Evolutionary conservation across 2,797 vertebrate genomes (phyloP).

Genomic region (Vultur gryphus): DNA sequence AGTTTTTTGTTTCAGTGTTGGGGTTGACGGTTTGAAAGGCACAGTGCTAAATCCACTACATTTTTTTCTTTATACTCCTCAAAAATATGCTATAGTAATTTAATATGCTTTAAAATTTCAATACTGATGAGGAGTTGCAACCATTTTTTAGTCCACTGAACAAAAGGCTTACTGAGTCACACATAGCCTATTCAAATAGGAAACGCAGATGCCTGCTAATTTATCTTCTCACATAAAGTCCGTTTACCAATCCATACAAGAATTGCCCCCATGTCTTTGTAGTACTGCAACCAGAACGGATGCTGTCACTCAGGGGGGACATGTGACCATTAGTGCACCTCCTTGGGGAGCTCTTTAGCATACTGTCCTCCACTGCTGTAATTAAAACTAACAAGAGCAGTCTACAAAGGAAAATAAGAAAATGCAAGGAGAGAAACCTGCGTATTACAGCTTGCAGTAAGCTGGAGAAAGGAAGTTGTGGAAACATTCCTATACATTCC

Average conservation of each 20-base stretch:
- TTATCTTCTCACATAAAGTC: slow-evolving; percentile 63
- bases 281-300: slow-evolving; percentile 54
- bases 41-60: not conserved
- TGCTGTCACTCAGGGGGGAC: slow-evolving; percentile 59
- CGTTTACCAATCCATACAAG: slow-evolving; percentile 55
- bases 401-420: slow-evolving; percentile 57
- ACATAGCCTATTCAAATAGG: slow-evolving; percentile 59
- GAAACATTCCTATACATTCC: not conserved
- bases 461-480: not conserved
- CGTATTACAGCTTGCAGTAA: not conserved
- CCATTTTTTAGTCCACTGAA: slow-evolving; percentile 59
- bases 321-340: slow-evolving; percentile 56
- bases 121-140: slow-evolving; percentile 43
- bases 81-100: slow-evolving; percentile 76
- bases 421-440: slow-evolving; percentile 20
- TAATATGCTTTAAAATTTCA: slow-evolving; percentile 63
- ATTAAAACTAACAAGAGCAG: slow-evolving; percentile 64
- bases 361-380: slow-evolving; percentile 61
- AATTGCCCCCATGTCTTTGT: slow-evolving; percentile 58
- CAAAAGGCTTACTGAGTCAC: slow-evolving; percentile 68
- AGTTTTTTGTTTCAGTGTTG: not conserved
- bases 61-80: slow-evolving; percentile 74
- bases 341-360: slow-evolving; percentile 60
- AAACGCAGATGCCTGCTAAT: slow-evolving; percentile 66
- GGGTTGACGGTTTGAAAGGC: not conserved